Evolutionary conservation across 2,113 vertebrate species (phyloP), one percentile per base, ranked within the genome.

Genomic region (Ctenomys sociabilis): DNA sequence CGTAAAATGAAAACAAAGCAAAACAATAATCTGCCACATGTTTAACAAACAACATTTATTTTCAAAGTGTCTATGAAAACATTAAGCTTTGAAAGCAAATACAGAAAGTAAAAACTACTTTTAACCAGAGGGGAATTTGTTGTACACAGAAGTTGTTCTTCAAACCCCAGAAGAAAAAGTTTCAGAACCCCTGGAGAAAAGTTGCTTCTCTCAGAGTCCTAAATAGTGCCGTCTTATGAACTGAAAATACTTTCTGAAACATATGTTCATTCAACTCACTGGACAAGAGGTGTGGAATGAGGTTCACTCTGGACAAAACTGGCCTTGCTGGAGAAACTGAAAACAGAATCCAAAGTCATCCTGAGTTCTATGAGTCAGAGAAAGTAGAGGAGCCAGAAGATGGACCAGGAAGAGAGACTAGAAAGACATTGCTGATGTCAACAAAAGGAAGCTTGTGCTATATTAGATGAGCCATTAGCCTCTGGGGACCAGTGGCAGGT

Each of bases 231-330:
- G 40, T 93, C 63, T 12, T 1, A 90, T 1, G 13, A 21, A 0
- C 88, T 92, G 32, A 88, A 94, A 84, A 64, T 78, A 30, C 66
- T 91, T 78, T 84, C 37, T 96, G 91, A 89, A 96, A 66, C 94
- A 95, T 95, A 93, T 93, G 96, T 97, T 95, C 96, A 96, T 49
- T 61, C n/a, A 88, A 80, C 8, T 73, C 8, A 92, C 37, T 68
- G 68, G 45, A 9, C 37, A 73, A 95, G 80, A 66, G 32, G 12
- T 32, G 72, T 30, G n/a, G 54, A 59, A 11, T 37, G 40, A 14
- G 26, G 6, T 17, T 92, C 22, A 80, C 21, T 40, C 19, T 72
- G 43, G 40, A 45, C 24, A 91, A 89, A 81, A 7, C 13, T 68
- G 32, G 16, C 30, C 83, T 89, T 88, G 6, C n/a, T 82, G 43